phyloP scores from a whole-genome alignment of 2,113 vertebrate species.

The Acanthisitta chloris region DNA sequence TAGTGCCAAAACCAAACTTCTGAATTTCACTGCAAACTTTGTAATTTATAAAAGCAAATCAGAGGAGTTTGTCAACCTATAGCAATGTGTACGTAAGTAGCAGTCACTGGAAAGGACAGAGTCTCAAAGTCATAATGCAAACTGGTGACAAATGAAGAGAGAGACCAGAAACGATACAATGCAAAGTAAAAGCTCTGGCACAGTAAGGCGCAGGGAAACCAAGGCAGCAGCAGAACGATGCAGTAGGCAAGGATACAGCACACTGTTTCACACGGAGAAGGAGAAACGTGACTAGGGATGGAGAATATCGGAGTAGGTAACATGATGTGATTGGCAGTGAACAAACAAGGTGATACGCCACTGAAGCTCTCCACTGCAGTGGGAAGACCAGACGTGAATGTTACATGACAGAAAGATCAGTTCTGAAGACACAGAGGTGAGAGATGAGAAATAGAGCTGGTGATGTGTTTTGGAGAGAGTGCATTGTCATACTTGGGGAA shows the following conservation, averaged over 20 bases:
- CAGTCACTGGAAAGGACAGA: neutral
- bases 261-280: neutral
- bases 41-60: neutral
- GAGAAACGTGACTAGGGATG: neutral
- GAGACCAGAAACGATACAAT: neutral
- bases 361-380: neutral
- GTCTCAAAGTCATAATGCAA: neutral
- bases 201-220: rapidly evolving
- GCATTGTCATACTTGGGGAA: neutral
- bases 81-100: neutral
- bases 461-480: neutral
- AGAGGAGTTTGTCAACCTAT: constrained; percentile 12
- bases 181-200: neutral
- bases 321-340: constrained; percentile 20
- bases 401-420: neutral
- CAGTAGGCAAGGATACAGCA: neutral
- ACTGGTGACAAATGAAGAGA: neutral
- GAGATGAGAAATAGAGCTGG: neutral
- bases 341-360: neutral
- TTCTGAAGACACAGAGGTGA: neutral
- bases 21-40: neutral
- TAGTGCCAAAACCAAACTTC: neutral
- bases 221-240: neutral
- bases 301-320: neutral
- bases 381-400: neutral